Base-by-base conservation (phyloP, 1,140 invertebrate genomes). In the Hyphantria cunea region DNA sequence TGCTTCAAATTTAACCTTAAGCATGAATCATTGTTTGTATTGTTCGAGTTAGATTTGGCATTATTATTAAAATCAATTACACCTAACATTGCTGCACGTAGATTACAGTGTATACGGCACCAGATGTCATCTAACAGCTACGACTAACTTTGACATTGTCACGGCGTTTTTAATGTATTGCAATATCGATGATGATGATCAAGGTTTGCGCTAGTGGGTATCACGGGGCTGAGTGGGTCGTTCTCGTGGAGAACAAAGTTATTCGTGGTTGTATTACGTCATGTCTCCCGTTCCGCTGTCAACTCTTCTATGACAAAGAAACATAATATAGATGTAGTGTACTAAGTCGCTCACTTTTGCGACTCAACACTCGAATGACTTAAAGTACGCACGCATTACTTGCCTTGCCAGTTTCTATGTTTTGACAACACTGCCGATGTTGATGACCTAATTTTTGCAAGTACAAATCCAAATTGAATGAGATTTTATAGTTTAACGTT, bases 381-480 rank as follows among this genome's bases (percentile, higher is more conserved):
- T 64, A 66, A 82, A 89, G 84, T 86, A 84, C 84, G 86, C 86
- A 87, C 86, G 86, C 82, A 84, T 71, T 73, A 80, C 83, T 86
- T 85, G 86, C 78, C 84, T 88, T 86, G 86, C 86, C 86, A 85
- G 84, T 88, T 81, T 89, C 86, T 89, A 89, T 89, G 86, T 88
- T 87, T 82, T 86, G 76, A 81, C 76, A 84, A 80, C 80, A 87
- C 81, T 85, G 84, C 84, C 85, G 81, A 82, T 83, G 77, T 83
- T 83, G 69, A 78, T 79, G 76, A 84, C 79, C 78, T 82, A 83
- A 83, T 84, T 72, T 68, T 84, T 86, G 84, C 86, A 85, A 89
- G 86, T 89, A 89, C 86, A 89, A 89, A 89, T 89, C 84, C 85
- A 76, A 89, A 82, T 82, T 85, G 86, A 89, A 86, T 89, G 84